Percentiles rank a stretch among this genome's conserved stretches.
Evolutionary conservation across 2,113 vertebrate genomes (phyloP).

Genomic region (Bostrychus sinensis): DNA sequence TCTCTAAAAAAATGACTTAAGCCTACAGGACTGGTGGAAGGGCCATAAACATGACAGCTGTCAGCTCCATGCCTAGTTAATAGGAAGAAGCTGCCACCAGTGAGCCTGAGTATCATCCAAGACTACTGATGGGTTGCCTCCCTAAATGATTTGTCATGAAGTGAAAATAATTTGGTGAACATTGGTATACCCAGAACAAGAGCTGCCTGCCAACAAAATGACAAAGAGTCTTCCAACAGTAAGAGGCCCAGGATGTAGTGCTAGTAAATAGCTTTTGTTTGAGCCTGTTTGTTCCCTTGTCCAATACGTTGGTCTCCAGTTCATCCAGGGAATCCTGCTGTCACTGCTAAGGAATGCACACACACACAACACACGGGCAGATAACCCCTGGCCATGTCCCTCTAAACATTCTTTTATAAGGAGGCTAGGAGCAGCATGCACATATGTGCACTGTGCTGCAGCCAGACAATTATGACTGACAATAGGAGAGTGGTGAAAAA

Average conservation of each 20-base stretch:
- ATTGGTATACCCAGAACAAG: constrained; percentile 22
- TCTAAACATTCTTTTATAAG: constrained; percentile 46
- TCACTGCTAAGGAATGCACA: constrained; percentile 71
- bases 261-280: constrained; percentile 30
- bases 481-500: constrained; percentile 32
- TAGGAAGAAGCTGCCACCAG: constrained; percentile 47
- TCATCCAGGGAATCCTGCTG: constrained; percentile 57
- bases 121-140: constrained; percentile 17
- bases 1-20: constrained; percentile 11
- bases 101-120: constrained; percentile 32
- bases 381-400: constrained; percentile 46
- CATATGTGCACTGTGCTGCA: constrained; percentile 10
- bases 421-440: constrained; percentile 15
- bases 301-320: constrained; percentile 43
- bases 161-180: constrained; percentile 14
- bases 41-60: constrained; percentile 44
- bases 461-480: constrained; percentile 47
- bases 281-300: constrained; percentile 21
- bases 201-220: constrained; percentile 35
- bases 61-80: constrained; percentile 61
- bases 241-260: constrained; percentile 32
- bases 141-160: constrained; percentile 20
- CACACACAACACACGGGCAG: constrained; percentile 19
- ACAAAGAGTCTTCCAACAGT: constrained; percentile 23
- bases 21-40: constrained; percentile 27